Evolutionary conservation across 2,113 vertebrate genomes (phyloP).

Genomic region (Oncorhynchus masou): DNA sequence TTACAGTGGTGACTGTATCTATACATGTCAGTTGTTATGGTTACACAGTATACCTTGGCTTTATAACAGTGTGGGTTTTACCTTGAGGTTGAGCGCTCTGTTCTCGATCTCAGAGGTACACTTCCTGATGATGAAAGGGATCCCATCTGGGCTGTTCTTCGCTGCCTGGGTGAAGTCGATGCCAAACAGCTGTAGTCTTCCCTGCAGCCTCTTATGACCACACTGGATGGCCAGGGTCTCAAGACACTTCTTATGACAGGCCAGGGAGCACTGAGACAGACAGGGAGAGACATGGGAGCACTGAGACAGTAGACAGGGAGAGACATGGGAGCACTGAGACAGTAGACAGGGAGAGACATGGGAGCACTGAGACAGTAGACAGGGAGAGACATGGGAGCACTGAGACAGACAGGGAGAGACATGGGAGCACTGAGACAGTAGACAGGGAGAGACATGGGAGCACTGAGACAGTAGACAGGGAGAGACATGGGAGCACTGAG

Average conservation of each 20-base stretch:
- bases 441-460: no score
- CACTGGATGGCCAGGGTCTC: conserved; percentile 96
- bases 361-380: no score
- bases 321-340: no score
- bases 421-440: no score
- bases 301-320: conserved; percentile 48
- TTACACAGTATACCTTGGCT: neutral
- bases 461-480: no score
- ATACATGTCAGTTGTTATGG: neutral
- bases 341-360: no score
- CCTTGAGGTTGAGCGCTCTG: conserved; percentile 91
- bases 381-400: no score
- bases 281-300: no score
- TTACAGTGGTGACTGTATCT: no score
- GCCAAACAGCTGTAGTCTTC: conserved; percentile 91
- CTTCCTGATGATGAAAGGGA: conserved; percentile 96
- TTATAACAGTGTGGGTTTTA: conserved; percentile 45
- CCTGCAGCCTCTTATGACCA: conserved; percentile 95
- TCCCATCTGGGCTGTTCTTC: conserved; percentile 85
- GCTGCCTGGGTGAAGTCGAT: conserved; percentile 88
- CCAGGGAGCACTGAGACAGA: conserved; percentile 95
- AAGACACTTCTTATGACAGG: conserved; percentile 96
- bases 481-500: no score
- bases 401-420: no score
- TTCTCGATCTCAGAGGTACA: conserved; percentile 96